Base-by-base conservation (phyloP, 2,113 vertebrate genomes). In the Tursiops truncatus region DNA sequence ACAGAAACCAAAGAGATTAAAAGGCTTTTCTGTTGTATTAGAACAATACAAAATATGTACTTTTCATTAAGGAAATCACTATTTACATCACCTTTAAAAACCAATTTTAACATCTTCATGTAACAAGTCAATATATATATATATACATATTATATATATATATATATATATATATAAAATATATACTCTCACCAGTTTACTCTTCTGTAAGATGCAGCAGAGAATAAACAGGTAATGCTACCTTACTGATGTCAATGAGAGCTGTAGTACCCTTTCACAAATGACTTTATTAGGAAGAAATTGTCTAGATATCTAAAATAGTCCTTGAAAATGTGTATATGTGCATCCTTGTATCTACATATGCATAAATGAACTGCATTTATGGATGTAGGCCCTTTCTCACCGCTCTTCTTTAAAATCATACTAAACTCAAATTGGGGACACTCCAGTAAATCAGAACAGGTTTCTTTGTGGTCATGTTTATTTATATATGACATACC, bases 11-110 rank as follows among this genome's bases (percentile, higher is more conserved):
- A 98, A 98, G 98, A 98, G 98, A 98, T 98, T 98, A 98, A 98
- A 99, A 98, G 98, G 97, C 97, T 98, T 98, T 98, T 98, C 98
- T 98, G 98, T 98, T 98, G 97, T 97, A 98, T 99, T 98, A 98
- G 98, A 99, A 99, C 98, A 98, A 99, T 99, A 99, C 98, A 99
- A 99, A 99, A 99, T 99, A 98, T 97, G 98, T 98, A 98, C 98
- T 99, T 99, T 98, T 99, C 98, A 98, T 99, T 99, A 98, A 98
- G 98, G 98, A 99, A 99, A 99, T 98, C 98, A 98, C 92, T 99
- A 99, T 99, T 98, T 99, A 99, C 99, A 99, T 99, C 98, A 98
- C 97, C 98, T 99, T 99, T 99, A 98, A 99, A 99, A 99, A 99
- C 99, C 93, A 98, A 98, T 98, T 99, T 99, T 99, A 98, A 98